phyloP scores from a whole-genome alignment of 2,113 vertebrate genomes.

The Origma solitaria region DNA sequence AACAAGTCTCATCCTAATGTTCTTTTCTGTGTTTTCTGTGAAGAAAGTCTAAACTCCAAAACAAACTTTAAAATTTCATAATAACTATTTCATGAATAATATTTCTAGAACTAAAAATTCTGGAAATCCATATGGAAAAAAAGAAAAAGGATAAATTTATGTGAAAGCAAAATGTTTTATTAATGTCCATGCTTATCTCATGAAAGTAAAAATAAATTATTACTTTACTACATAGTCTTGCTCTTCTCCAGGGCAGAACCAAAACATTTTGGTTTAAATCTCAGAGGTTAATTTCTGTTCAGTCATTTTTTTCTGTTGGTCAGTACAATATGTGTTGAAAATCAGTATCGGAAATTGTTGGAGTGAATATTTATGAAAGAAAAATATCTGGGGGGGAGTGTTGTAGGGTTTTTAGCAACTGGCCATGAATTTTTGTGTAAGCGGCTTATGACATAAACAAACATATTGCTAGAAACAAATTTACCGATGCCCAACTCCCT shows the following conservation, averaged over 20 bases:
- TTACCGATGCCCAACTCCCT: neutral
- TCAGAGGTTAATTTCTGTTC: neutral
- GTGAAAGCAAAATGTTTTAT: neutral
- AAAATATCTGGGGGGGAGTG: neutral
- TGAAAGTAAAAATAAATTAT: neutral
- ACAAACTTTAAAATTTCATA: constrained; percentile 9
- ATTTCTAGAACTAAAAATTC: neutral
- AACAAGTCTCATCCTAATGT: neutral
- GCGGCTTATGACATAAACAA: neutral
- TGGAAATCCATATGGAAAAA: neutral
- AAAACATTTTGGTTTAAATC: neutral
- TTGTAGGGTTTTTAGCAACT: neutral
- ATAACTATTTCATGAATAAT: neutral
- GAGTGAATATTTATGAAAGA: constrained; percentile 2
- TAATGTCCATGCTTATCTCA: neutral
- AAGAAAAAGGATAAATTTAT: neutral
- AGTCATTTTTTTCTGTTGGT: neutral
- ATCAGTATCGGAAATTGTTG: neutral
- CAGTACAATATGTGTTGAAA: neutral
- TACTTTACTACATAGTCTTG: neutral
- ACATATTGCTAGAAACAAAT: neutral
- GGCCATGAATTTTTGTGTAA: neutral
- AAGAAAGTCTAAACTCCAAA: neutral
- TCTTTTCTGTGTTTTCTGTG: neutral
- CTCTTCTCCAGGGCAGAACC: neutral